These are phyloP conservation scores for Sterna hirundo DNA, from an alignment of 2,113 vertebrate species.

Conservation along the genomic window DNA sequence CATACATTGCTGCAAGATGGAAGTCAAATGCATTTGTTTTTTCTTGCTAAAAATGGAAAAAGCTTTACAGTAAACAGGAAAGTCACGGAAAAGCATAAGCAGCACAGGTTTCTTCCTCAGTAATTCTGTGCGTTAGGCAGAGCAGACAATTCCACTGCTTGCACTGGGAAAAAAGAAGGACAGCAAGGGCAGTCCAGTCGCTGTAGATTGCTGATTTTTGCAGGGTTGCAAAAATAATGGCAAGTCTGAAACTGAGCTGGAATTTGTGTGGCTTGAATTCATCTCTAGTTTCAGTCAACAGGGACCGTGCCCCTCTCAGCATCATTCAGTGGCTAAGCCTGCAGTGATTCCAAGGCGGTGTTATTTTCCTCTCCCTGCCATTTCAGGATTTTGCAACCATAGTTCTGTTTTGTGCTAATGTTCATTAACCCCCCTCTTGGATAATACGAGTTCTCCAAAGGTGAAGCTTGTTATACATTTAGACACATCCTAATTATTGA, in stretches of 20 bases:
- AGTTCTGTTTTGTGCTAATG: slow-evolving; percentile 9
- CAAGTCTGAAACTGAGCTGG: slow-evolving; percentile 28
- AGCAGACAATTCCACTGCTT: neutral
- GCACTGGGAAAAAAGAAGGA: neutral
- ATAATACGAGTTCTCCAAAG: neutral
- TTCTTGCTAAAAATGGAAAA: neutral
- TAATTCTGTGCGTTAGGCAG: neutral
- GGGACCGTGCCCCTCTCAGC: neutral
- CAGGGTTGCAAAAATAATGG: slow-evolving; percentile 27
- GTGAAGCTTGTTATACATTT: neutral
- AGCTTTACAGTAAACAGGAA: neutral
- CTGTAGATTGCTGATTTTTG: neutral
- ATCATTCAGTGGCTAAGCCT: neutral
- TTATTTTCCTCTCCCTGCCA: neutral
- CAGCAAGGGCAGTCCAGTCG: neutral
- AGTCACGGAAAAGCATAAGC: neutral
- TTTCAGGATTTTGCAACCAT: slow-evolving; percentile 10
- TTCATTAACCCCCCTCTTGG: neutral
- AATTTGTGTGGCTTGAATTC: slow-evolving; percentile 10
- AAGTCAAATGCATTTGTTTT: neutral
- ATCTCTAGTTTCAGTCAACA: slow-evolving; percentile 31
- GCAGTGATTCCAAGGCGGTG: neutral
- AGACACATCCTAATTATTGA: slow-evolving; percentile 1
- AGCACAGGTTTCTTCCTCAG: neutral
- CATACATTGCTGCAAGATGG: neutral